Evolutionary conservation across 2,888 invertebrate genomes (phyloP).

Genomic region (Folsomia manolachei): DNA sequence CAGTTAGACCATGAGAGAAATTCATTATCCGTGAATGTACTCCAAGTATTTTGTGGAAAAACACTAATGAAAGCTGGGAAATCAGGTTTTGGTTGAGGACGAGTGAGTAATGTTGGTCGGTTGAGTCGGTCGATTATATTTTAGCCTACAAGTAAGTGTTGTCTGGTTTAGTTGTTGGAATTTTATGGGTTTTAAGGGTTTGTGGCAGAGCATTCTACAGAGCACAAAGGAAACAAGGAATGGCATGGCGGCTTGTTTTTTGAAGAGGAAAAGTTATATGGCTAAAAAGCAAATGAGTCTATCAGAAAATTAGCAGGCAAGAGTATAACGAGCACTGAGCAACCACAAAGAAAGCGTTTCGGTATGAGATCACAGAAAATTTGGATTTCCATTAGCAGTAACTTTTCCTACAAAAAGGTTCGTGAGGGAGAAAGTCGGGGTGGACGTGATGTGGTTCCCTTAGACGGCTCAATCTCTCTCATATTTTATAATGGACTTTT

Average conservation of each 20-base stretch:
- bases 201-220: no score
- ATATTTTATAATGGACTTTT: conserved; percentile 15
- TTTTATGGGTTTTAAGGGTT: no score
- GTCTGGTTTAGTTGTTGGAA: no score
- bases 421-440: conserved; percentile 1
- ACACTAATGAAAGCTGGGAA: background rate
- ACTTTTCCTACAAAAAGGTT: conserved; percentile 12
- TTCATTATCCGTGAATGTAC: background rate
- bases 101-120: background rate
- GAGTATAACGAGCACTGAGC: conserved; percentile 1
- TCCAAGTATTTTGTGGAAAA: no score
- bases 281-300: background rate
- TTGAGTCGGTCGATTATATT: background rate
- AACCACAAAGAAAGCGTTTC: conserved; percentile 11
- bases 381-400: conserved; percentile 18
- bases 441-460: conserved; percentile 12
- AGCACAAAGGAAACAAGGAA: background rate
- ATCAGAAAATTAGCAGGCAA: background rate
- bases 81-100: background rate
- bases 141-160: background rate
- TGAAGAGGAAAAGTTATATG: background rate
- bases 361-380: conserved; percentile 12
- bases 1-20: no score
- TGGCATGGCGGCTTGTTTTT: background rate
- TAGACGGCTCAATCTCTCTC: conserved; percentile 8